Percentiles rank a stretch among this genome's conserved stretches.
Conservation (phyloP, 2,888 invertebrate species). For the Anarsia innoxiella region DNA sequence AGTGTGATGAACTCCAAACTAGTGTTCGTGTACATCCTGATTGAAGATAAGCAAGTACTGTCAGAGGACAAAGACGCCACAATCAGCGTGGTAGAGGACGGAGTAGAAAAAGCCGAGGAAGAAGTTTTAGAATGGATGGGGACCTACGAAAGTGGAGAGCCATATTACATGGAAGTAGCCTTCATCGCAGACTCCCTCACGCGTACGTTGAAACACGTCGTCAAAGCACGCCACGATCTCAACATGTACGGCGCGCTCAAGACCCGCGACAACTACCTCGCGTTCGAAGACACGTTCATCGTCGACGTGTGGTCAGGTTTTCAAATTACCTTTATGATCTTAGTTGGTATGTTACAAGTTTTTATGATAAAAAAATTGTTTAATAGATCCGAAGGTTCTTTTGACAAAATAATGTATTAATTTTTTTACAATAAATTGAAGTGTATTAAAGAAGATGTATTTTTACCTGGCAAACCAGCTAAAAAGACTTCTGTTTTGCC, state of each 20-base stretch:
- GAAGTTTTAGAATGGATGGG: slow-evolving; percentile 53
- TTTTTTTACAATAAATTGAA: no score
- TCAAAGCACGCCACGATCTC: slow-evolving; percentile 78
- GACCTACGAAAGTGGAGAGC: slow-evolving; percentile 32
- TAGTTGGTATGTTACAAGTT: slow-evolving; percentile 84
- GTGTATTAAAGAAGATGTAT: no score
- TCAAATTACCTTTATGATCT: slow-evolving; percentile 82
- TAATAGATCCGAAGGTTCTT: slow-evolving; percentile 24
- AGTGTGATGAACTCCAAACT: slow-evolving; percentile 87
- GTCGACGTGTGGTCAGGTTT: slow-evolving; percentile 87
- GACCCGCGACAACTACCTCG: slow-evolving; percentile 86
- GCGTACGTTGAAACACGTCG: slow-evolving; percentile 76
- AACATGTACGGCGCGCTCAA: slow-evolving; percentile 82
- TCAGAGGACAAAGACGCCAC: slow-evolving; percentile 37
- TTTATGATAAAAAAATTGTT: slow-evolving; percentile 81
- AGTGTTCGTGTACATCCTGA: slow-evolving; percentile 84
- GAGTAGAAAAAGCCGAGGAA: slow-evolving; percentile 46
- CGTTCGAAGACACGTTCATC: slow-evolving; percentile 85
- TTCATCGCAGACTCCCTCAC: slow-evolving; percentile 78
- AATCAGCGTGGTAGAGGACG: slow-evolving; percentile 28
- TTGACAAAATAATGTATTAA: no score
- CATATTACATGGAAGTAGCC: slow-evolving; percentile 58
- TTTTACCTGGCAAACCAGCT: slow-evolving; percentile 83
- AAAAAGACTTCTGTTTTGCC: slow-evolving; percentile 87
- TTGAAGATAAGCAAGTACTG: slow-evolving; percentile 74